Conservation (phyloP, 2,888 invertebrate species). For the Apotomis turbidana region DNA sequence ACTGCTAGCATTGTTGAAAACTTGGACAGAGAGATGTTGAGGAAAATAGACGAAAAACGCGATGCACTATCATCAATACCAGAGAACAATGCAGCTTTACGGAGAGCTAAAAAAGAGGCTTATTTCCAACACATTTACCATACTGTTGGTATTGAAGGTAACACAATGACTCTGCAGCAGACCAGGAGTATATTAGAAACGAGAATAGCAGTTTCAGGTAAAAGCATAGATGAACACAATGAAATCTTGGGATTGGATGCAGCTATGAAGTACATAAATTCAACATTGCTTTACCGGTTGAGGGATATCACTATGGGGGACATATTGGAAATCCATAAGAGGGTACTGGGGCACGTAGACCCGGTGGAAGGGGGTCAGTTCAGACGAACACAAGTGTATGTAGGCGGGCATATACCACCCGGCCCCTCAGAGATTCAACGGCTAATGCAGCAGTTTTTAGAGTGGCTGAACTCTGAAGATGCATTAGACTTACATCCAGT, state of each 20-base stretch:
- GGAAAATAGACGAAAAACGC: slow-evolving; percentile 92
- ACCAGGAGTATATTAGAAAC: slow-evolving; percentile 97
- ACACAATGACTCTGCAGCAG: slow-evolving; percentile 97
- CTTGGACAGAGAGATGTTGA: slow-evolving; percentile 91
- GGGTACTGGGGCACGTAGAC: slow-evolving; percentile 97
- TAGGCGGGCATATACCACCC: slow-evolving; percentile 97
- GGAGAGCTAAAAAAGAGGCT: slow-evolving; percentile 96
- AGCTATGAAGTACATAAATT: slow-evolving; percentile 96
- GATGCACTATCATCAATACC: slow-evolving; percentile 92
- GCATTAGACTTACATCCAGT: slow-evolving; percentile 95
- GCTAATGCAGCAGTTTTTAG: slow-evolving; percentile 94
- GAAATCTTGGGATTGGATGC: slow-evolving; percentile 97
- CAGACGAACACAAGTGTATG: slow-evolving; percentile 95
- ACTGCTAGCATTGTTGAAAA: slow-evolving; percentile 95
- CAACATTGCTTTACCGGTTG: slow-evolving; percentile 90
- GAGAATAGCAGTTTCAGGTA: slow-evolving; percentile 88
- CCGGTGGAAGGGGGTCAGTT: slow-evolving; percentile 95
- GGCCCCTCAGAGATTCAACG: slow-evolving; percentile 91
- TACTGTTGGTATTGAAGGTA: slow-evolving; percentile 98
- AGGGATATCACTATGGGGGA: slow-evolving; percentile 92
- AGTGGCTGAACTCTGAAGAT: slow-evolving; percentile 96
- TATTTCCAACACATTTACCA: slow-evolving; percentile 98
- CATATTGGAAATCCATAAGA: slow-evolving; percentile 95
- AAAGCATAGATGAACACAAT: slow-evolving; percentile 98
- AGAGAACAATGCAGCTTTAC: slow-evolving; percentile 89